Base-by-base conservation (phyloP, 1,140 invertebrate genomes). In the Physella acuta region DNA sequence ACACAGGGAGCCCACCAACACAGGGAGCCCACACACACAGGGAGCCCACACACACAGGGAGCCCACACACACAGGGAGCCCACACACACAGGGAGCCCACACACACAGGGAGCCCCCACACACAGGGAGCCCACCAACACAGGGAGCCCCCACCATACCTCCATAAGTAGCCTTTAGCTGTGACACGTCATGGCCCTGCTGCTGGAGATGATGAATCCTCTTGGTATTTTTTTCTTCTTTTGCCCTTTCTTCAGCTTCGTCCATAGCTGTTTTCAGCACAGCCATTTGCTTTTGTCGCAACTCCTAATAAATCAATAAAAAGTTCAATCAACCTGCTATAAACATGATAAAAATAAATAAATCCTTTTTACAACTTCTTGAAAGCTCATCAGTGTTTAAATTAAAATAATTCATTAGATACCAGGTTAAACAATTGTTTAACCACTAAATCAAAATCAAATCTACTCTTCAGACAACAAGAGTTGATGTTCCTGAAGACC, bases 141-240 rank as follows among this genome's bases (percentile, higher is more conserved):
- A n/a, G n/a, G n/a, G n/a, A n/a, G n/a, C n/a, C n/a, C n/a, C n/a
- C n/a, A n/a, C n/a, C n/a, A n/a, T n/a, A 84, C 82, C 79, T 71
- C 80, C 78, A 34, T 82, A 78, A 56, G 76, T 76, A 31, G 78
- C 78, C 52, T 81, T 77, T 3, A 84, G 75, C 31, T 81, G 77
- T 2, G 71, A 67, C 31, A 79, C 76, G 65, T 85, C 84, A 73
- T 85, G 84, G 3, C 83, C 83, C 2, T 75, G 78, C 53, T 79
- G 72, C 65, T 84, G 79, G 5, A 85, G 72, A 44, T 81, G 74
- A 53, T 81, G 74, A 64, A 85, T 72, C 24, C 78, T 68, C 51
- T 75, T 78, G 11, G 75, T 62, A 39, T 79, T 77, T 68, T 84
- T 84, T 58, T 84, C 81, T 36, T 79, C 71, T 34, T 76, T 62